Evolutionary conservation across 2,888 invertebrate species (phyloP), one percentile per base, ranked within the genome.

Genomic region (Mesopsocus fuscifrons): DNA sequence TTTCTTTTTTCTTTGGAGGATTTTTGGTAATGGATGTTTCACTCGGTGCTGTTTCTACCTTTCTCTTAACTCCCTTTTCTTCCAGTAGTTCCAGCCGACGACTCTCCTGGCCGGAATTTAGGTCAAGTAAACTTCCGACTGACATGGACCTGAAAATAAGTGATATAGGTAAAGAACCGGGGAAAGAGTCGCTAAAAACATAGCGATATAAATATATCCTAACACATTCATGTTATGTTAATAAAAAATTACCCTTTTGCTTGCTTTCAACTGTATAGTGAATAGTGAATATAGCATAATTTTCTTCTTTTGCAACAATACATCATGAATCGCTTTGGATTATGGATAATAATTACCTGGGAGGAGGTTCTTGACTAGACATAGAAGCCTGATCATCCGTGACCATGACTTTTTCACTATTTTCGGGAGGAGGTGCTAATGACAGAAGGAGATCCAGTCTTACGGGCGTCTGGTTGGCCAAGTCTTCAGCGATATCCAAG

Each of bases 391-490:
- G 56, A 26, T 69, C 69, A 38, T 67, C 68, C 2, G 78, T 77
- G 45, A 77, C 72, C 32, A 80, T 70, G 45, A 81, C 62, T 52
- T 82, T 78, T 13, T 52, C 51, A 41, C 47, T 47, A 20, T 46
- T 48, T 2, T 45, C 45, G 32, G 47, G 18, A 17, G 48, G 34
- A n/a, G 87, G 83, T 46, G 84, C 82, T 49, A 91, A 63, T 5
- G 88, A 83, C 47, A 91, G 67, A 49, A 92, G 65, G 45, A 91
- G 67, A 62, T 91, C 91, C 22, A 91, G 67, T 33, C 89, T 69
- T 33, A 89, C 88, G 0, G 91, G 89, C 2, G 89, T 89, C 61
- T 88, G 81, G 52, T 84, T 85, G 18, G 91, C 89, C 49, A 91
- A 60, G 52, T 83, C 80, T 60, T 89, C 87, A 1, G 91, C 83